Evolutionary conservation across 2,113 vertebrate species (phyloP).

Genomic region (Mesocricetus auratus): DNA sequence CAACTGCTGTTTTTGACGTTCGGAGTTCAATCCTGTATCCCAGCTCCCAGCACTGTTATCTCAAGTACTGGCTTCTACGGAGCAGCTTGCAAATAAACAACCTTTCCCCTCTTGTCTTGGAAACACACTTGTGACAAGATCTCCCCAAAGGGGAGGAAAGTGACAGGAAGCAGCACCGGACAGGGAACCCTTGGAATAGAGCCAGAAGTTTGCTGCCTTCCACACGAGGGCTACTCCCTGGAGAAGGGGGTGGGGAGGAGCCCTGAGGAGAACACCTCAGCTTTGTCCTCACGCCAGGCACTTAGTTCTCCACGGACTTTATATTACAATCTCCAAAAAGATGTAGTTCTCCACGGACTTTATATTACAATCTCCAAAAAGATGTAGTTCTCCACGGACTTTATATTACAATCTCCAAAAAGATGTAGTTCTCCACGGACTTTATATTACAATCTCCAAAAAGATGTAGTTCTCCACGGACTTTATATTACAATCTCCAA

Average conservation of each 20-base stretch:
- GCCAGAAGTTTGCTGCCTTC: constrained; percentile 37
- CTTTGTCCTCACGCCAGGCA: constrained; percentile 68
- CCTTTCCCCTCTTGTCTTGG: constrained; percentile 42
- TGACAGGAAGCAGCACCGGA: constrained; percentile 6
- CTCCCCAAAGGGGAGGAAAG: constrained; percentile 7
- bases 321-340: constrained; percentile 77
- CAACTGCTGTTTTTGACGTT: constrained; percentile 12
- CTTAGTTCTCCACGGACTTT: constrained; percentile 69
- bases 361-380: constrained; percentile 78
- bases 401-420: constrained; percentile 79
- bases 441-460: constrained; percentile 79
- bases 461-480: constrained; percentile 64
- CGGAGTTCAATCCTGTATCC: constrained; percentile 1
- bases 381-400: constrained; percentile 65
- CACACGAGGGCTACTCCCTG: constrained; percentile 34
- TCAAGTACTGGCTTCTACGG: constrained; percentile 29
- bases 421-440: constrained; percentile 62
- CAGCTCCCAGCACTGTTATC: background rate
- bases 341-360: constrained; percentile 67
- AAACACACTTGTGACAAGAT: constrained; percentile 17
- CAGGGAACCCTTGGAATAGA: constrained; percentile 26
- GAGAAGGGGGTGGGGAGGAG: background rate
- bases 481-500: constrained; percentile 79
- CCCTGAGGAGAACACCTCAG: constrained; percentile 60
- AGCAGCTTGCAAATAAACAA: background rate